These are phyloP conservation scores for Chymomyza costata DNA, from an alignment of 1,140 invertebrate genomes.

Conservation along the genomic window DNA sequence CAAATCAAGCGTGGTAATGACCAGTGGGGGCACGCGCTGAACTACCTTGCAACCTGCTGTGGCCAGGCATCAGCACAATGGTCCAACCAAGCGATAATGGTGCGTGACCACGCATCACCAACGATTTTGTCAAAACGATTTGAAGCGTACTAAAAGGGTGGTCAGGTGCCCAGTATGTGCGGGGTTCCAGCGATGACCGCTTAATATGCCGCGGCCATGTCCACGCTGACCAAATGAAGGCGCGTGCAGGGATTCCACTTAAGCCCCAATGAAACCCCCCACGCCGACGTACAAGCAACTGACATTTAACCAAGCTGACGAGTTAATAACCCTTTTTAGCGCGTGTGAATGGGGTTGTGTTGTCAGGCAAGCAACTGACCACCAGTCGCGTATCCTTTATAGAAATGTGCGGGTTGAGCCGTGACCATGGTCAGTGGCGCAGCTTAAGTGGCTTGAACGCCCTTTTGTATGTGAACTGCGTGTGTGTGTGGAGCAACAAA, in stretches of 20 bases:
- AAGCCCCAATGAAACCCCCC: not conserved
- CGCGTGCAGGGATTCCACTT: constrained; percentile 24
- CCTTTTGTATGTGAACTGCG: constrained; percentile 57
- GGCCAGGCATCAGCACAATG: constrained; percentile 10
- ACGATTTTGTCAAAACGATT: constrained; percentile 54
- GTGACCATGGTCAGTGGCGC: constrained; percentile 23
- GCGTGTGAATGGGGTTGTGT: constrained; percentile 42
- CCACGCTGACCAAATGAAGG: too few species aligned
- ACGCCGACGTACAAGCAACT: constrained; percentile 38
- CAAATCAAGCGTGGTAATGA: too few species aligned
- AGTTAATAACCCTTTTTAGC: constrained; percentile 75
- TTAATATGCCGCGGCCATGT: too few species aligned
- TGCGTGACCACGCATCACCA: constrained; percentile 74
- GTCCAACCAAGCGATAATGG: constrained; percentile 48
- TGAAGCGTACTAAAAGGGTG: too few species aligned
- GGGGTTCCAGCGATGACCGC: too few species aligned
- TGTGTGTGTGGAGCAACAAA: too few species aligned
- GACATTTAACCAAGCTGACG: constrained; percentile 68
- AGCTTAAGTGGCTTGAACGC: constrained; percentile 74
- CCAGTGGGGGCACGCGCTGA: not conserved
- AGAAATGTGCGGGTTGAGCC: not conserved
- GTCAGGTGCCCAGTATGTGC: too few species aligned
- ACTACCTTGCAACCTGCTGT: not conserved
- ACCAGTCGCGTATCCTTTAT: too few species aligned
- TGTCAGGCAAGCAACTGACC: constrained; percentile 28